Base-by-base conservation (phyloP, 2,797 vertebrate genomes). In the Podarcis lilfordi region DNA sequence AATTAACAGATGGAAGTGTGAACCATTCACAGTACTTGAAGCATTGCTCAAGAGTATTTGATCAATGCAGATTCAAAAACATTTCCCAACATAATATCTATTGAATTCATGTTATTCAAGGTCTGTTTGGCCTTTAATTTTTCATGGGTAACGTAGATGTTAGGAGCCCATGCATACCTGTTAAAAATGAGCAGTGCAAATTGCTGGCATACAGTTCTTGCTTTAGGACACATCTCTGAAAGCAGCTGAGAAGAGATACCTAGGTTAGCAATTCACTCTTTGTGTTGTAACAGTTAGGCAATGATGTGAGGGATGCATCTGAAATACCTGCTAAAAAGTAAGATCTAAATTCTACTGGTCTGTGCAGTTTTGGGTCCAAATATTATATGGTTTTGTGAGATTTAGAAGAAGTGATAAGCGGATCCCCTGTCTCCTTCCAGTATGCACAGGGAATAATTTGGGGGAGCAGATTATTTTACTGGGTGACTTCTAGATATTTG, bases 21-120 rank as follows among this genome's bases (percentile, higher is more conserved):
- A 82, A 40, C 88, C 29, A 87, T 85, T 89, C 89, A 75, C 76
- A 82, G 64, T 87, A 88, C 0, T 84, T 90, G 71, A 75, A 35
- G 77, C 35, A 61, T 19, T 75, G 69, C 35, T 88, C 88, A 91
- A 3, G 10, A 55, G 25, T 27, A 2, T 59, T 91, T 86, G 74
- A 76, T 79, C 77, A 75, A 91, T 85, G 40, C 69, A 72, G 79
- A 77, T 69, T 81, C 61, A 85, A 90, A 88, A 91, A 19, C 5
- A 23, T 43, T 78, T 50, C 59, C 29, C 0, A 40, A 55, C 50
- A 1, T 76, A 27, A 64, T 85, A n/a, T 77, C 37, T 77, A 3
- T 50, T n/a, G 75, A 75, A 85, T 64, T 66, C 9, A 61, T 85
- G 17, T 76, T 85, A 43, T 19, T 64, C 55, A 77, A 45, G 27